Conservation (phyloP, 2,797 vertebrate genomes). For the Tiaroga cobitis region DNA sequence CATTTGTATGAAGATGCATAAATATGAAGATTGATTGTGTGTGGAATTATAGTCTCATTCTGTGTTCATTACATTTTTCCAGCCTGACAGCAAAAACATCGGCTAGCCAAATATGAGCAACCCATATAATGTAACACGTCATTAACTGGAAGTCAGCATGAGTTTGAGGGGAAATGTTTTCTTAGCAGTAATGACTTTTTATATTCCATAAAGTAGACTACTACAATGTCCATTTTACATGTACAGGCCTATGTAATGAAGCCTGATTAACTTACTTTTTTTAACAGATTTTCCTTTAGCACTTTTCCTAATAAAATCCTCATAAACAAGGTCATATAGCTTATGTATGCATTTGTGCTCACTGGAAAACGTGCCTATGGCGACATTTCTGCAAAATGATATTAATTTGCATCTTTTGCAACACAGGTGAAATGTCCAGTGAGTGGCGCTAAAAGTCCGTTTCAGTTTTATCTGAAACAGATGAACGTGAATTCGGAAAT, state of each 20-base stretch:
- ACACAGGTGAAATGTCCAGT: not conserved
- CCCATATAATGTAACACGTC: slow-evolving; percentile 13
- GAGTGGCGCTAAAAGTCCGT: not conserved
- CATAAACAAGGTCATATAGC: not conserved
- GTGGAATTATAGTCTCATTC: slow-evolving; percentile 40
- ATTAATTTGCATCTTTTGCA: not conserved
- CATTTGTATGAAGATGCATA: slow-evolving; percentile 35
- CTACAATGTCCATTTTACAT: slow-evolving; percentile 7
- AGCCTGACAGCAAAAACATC: slow-evolving; percentile 38
- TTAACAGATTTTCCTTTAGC: not conserved
- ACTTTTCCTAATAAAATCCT: not conserved
- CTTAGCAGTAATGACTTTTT: slow-evolving; percentile 22
- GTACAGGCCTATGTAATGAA: not conserved
- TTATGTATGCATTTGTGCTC: not conserved
- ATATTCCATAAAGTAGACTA: slow-evolving; percentile 2
- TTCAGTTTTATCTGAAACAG: not conserved
- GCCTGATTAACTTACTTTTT: not conserved
- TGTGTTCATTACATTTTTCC: slow-evolving; percentile 1
- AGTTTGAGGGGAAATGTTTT: not conserved
- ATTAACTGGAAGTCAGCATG: slow-evolving; percentile 19
- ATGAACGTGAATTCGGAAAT: not conserved
- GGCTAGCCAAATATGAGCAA: not conserved
- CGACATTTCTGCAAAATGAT: not conserved
- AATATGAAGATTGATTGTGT: slow-evolving; percentile 46
- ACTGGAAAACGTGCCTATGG: not conserved